Evolutionary conservation across 2,113 vertebrate species (phyloP), one percentile per base, ranked within the genome.

Genomic region (Anolis sagrei): DNA sequence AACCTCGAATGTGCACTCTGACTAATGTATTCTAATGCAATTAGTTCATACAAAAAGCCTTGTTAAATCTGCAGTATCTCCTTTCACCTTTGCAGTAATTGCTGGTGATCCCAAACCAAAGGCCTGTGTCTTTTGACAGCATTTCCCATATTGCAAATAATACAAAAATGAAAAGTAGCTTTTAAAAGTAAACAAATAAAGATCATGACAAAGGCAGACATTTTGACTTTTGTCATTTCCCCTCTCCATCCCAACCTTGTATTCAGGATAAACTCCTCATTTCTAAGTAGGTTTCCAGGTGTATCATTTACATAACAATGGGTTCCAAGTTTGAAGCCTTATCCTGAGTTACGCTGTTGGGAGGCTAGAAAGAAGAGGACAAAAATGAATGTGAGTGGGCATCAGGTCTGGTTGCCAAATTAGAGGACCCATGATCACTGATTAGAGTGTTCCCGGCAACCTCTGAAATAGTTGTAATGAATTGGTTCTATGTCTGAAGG

Each of bases 11-110:
- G 95, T 94, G 96, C 96, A 96, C 97, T 96, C 96, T 97, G 93
- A 93, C 94, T 97, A 97, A 97, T 96, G 96, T 97, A 98, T 97
- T 98, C 97, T 97, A 98, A 97, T 97, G 97, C 97, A 99, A 98
- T 98, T 98, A 98, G 97, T 95, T 97, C 94, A 96, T 95, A 97
- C 95, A 97, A 97, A 98, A 97, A 95, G 70, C 93, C 97, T 97
- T 97, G 97, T 98, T 98, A 98, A 97, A 97, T 97, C 98, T 97
- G 96, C 94, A 96, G 91, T 91, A 92, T 95, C 91, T 96, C 89
- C 90, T 94, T 96, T 95, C 94, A 94, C 92, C 89, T 96, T 94
- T 95, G 88, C 90, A 90, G 93, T 94, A 94, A 95, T 94, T 95
- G 94, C 90, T 92, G 89, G 89, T 95, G 93, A 92, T 93, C 92